Evolutionary conservation across 1,140 invertebrate species (phyloP).

Genomic region (Lordiphosa collinella): DNA sequence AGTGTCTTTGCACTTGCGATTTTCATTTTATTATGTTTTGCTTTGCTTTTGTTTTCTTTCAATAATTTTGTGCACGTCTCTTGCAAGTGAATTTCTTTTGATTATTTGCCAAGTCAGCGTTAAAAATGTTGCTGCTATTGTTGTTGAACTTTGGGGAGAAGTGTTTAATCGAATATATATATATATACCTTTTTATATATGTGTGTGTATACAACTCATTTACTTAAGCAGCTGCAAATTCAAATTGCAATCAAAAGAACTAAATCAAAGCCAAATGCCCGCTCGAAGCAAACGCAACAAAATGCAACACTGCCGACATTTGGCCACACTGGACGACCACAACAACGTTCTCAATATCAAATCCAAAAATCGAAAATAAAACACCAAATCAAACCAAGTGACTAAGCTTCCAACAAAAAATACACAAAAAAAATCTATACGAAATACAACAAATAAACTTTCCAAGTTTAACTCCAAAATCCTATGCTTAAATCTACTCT

Average conservation of each 20-base stretch:
- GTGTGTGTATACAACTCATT: constrained; percentile 14
- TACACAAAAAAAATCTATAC: constrained; percentile 13
- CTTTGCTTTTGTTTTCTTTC: constrained; percentile 44
- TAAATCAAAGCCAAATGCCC: constrained; percentile 60
- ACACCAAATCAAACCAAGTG: background rate
- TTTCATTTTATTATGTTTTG: constrained; percentile 27
- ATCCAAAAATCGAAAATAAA: constrained; percentile 14
- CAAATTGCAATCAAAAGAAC: constrained; percentile 57
- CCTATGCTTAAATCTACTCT: constrained; percentile 23
- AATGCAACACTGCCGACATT: constrained; percentile 65
- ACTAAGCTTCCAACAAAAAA: constrained; percentile 3
- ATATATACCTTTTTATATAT: too few species aligned
- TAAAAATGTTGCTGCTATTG: constrained; percentile 24
- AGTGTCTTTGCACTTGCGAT: constrained; percentile 46
- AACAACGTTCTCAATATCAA: constrained; percentile 43
- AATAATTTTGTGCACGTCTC: constrained; percentile 69
- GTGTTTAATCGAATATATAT: constrained; percentile 65
- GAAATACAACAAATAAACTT: constrained; percentile 21
- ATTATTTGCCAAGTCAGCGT: constrained; percentile 68
- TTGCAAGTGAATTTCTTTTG: constrained; percentile 64
- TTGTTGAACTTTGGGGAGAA: constrained; percentile 25
- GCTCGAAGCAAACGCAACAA: constrained; percentile 68
- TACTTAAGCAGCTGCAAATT: constrained; percentile 41
- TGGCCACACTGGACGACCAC: constrained; percentile 38
- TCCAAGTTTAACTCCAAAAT: constrained; percentile 27